Conservation (phyloP, 2,888 invertebrate species). For the Thymelicus lineola region DNA sequence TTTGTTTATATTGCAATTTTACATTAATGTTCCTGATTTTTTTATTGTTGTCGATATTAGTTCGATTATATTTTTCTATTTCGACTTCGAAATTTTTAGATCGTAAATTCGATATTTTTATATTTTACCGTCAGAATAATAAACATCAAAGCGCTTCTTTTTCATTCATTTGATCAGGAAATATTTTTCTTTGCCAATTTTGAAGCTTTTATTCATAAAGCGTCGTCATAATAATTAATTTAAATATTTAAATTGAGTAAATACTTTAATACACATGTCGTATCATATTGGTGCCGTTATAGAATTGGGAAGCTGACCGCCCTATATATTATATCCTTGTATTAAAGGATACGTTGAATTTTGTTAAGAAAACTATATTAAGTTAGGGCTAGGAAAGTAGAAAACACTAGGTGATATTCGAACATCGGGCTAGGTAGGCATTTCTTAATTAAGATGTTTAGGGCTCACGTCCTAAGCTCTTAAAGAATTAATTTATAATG, state of each 20-base stretch:
- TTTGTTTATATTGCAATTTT: conserved; percentile 28
- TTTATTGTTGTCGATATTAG: conserved; percentile 22
- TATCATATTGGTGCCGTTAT: neutral
- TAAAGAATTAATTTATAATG: no score
- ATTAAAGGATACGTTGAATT: no score
- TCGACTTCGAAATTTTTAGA: conserved; percentile 29
- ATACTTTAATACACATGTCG: no score
- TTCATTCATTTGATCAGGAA: neutral
- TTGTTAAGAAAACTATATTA: no score
- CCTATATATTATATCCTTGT: neutral
- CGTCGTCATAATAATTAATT: neutral
- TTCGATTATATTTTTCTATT: conserved; percentile 28
- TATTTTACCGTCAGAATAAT: neutral
- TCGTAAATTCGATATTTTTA: conserved; percentile 5
- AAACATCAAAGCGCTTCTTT: neutral
- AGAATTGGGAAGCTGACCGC: neutral
- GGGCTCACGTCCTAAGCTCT: no score
- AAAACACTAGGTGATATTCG: no score
- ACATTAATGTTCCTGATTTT: conserved; percentile 11
- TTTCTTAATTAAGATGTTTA: no score
- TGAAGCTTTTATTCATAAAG: neutral
- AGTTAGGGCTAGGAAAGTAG: no score
- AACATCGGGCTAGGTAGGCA: no score
- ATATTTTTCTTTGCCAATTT: neutral
- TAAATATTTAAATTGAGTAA: neutral